phyloP scores from a whole-genome alignment of 2,797 vertebrate species.

The Thripadectes ignobilis region DNA sequence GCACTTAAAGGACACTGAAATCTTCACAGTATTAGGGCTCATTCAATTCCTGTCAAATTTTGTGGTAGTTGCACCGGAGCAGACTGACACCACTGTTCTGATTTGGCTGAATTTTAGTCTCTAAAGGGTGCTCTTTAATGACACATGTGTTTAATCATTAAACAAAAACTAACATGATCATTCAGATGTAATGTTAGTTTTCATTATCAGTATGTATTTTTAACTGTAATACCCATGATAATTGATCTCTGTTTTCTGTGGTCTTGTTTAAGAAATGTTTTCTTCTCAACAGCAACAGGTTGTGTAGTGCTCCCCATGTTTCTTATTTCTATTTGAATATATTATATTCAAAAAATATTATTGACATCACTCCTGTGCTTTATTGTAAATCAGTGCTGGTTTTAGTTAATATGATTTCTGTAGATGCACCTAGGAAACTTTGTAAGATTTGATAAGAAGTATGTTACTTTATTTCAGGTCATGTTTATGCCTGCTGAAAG shows the following conservation, averaged over 20 bases:
- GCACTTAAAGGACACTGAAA: not conserved
- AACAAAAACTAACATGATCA: not conserved
- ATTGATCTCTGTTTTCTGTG: not conserved
- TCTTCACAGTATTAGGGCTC: not conserved
- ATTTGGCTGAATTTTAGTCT: not conserved
- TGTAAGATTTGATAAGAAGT: not conserved
- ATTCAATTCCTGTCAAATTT: not conserved
- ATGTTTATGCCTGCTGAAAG: not conserved
- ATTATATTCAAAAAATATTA: not conserved
- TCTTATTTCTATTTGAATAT: not conserved
- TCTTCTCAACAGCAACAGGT: not conserved
- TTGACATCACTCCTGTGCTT: not conserved
- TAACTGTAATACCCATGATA: not conserved
- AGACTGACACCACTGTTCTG: not conserved
- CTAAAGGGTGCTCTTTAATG: not conserved
- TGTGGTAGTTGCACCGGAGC: not conserved
- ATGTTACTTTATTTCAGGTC: not conserved
- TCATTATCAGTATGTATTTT: not conserved
- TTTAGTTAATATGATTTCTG: not conserved
- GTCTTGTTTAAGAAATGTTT: not conserved
- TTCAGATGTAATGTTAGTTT: not conserved
- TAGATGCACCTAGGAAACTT: not conserved
- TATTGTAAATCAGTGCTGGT: not conserved
- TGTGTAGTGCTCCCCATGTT: not conserved
- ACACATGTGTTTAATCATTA: not conserved